Conservation (phyloP, 2,113 vertebrate species). For the Spilogale gracilis region DNA sequence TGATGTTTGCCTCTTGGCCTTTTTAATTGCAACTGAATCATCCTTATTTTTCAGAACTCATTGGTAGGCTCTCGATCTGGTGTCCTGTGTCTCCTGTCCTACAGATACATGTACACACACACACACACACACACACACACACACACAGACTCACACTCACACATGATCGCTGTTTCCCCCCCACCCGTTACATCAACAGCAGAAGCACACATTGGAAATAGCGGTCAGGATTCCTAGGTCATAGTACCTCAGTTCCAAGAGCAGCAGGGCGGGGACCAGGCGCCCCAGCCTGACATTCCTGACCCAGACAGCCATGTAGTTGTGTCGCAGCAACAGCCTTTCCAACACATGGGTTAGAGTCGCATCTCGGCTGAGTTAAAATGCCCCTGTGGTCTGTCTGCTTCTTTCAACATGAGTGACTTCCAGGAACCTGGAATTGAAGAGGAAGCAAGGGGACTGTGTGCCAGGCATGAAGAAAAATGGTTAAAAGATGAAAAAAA, state of each 20-base stretch:
- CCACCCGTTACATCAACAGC: slow-evolving; percentile 55
- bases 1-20: background rate
- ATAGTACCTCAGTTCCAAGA: slow-evolving; percentile 83
- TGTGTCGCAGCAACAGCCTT: slow-evolving; percentile 85
- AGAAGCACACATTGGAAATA: slow-evolving; percentile 82
- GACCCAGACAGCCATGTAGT: slow-evolving; percentile 81
- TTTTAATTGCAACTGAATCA: slow-evolving; percentile 34
- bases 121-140: background rate
- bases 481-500: background rate
- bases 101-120: background rate
- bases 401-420: slow-evolving; percentile 79
- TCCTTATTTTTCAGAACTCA: background rate
- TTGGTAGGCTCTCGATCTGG: slow-evolving; percentile 73
- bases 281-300: slow-evolving; percentile 80
- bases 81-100: slow-evolving; percentile 15
- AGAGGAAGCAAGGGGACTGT: background rate
- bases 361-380: slow-evolving; percentile 81
- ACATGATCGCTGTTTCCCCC: background rate
- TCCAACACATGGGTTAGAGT: slow-evolving; percentile 79
- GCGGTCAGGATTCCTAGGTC: slow-evolving; percentile 83
- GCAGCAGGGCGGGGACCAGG: slow-evolving; percentile 79
- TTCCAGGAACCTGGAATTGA: slow-evolving; percentile 58
- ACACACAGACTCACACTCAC: background rate
- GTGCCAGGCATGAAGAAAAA: background rate
- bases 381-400: slow-evolving; percentile 82